These are phyloP conservation scores for Nymphalis urticae DNA, from an alignment of 2,888 invertebrate species.

Conservation along the genomic window DNA sequence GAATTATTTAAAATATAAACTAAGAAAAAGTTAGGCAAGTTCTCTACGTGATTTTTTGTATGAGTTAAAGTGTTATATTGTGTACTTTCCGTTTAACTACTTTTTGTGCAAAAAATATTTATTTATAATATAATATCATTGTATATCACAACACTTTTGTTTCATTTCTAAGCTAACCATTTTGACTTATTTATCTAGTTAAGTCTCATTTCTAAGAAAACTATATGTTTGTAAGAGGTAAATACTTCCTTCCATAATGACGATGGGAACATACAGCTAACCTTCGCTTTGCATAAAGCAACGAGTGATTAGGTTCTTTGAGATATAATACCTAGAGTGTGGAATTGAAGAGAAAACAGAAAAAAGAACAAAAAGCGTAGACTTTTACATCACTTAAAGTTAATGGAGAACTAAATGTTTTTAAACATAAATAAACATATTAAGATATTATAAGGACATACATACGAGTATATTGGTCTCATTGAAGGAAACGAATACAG, in stretches of 20 bases:
- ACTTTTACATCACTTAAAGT: slow-evolving; percentile 1
- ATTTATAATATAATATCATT: no score
- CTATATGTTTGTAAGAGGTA: background rate
- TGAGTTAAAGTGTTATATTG: no score
- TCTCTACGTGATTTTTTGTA: no score
- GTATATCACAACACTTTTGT: no score
- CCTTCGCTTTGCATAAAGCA: slow-evolving; percentile 6
- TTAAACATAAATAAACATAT: background rate
- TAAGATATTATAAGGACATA: background rate
- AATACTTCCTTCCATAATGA: background rate
- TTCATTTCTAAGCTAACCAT: no score
- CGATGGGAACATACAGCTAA: slow-evolving; percentile 1
- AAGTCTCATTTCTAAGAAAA: background rate
- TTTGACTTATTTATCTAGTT: no score
- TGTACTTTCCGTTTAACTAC: no score
- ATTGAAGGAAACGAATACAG: slow-evolving; percentile 1
- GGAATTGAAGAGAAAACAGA: slow-evolving; percentile 3
- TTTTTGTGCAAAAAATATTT: no score
- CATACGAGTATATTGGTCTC: background rate
- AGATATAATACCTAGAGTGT: background rate
- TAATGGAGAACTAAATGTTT: no score
- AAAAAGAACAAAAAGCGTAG: background rate
- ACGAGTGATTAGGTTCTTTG: slow-evolving; percentile 10
- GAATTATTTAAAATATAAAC: no score
- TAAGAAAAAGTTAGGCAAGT: no score